Percentiles rank a stretch among this genome's conserved stretches.
Evolutionary conservation across 2,113 vertebrate genomes (phyloP).

Genomic region (Ardeotis arabs): DNA sequence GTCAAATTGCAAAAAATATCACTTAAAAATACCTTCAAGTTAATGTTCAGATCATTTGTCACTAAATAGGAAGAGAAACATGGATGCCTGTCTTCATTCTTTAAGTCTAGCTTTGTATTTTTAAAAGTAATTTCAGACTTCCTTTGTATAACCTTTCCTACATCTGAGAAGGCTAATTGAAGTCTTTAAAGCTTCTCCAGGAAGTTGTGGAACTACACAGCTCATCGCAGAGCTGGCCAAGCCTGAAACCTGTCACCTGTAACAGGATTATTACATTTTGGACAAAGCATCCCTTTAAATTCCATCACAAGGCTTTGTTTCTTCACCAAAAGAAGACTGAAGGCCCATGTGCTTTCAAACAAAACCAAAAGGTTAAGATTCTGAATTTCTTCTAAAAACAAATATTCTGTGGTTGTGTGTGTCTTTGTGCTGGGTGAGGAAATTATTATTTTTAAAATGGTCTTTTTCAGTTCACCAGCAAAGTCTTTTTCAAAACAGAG

Average conservation of each 20-base stretch:
- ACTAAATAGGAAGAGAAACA: not conserved
- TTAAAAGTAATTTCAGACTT: not conserved
- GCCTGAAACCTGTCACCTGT: not conserved
- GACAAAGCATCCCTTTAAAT: not conserved
- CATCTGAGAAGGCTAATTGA: not conserved
- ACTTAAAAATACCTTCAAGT: not conserved
- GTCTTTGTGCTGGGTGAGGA: not conserved
- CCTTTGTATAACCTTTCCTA: not conserved
- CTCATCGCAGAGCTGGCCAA: not conserved
- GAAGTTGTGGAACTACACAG: not conserved
- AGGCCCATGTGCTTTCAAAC: not conserved
- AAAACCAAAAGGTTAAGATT: not conserved
- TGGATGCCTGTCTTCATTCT: not conserved
- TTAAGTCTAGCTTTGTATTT: not conserved
- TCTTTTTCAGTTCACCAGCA: not conserved
- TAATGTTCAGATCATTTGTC: not conserved
- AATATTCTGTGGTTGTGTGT: not conserved
- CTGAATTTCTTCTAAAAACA: not conserved
- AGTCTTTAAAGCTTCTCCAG: not conserved
- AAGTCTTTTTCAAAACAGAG: not conserved
- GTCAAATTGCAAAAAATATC: not conserved
- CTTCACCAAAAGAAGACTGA: not conserved
- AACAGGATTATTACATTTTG: not conserved
- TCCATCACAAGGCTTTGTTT: not conserved
- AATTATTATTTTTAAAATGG: not conserved